Evolutionary conservation across 2,888 invertebrate genomes (phyloP), one percentile per base, ranked within the genome.

Genomic region (Dioctria linearis): DNA sequence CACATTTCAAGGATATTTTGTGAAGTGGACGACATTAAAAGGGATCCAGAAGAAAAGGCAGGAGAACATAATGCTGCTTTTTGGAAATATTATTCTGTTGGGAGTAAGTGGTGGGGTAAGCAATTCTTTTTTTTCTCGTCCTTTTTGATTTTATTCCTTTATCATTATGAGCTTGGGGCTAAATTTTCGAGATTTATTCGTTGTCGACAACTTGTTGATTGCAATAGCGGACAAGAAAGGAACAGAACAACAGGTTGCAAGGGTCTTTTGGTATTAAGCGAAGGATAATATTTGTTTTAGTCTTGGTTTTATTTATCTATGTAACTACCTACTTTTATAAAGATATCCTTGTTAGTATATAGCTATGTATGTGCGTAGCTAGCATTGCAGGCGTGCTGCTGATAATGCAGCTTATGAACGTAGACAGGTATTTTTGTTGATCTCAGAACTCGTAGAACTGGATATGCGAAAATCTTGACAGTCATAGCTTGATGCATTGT

Each of bases 111-210:
- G n/a, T 66, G 54, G 25, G 69, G 76, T 13, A 63, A 63, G 63
- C 76, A 76, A 46, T 76, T 76, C 76, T 76, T 76, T 25, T 25
- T 67, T 37, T 67, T 43, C 57, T 43, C 57, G 9, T 79, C 66
- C 66, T 40, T 57, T 67, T 79, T 57, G 66, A 66, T 79, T 79
- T 67, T 79, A 67, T 66, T 54, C 42, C 57, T 79, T 57, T 79
- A 79, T 66, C 57, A 66, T 57, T 79, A 79, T 79, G 79, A 79
- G 67, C 66, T 79, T 79, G 79, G 67, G 67, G 79, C 67, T 79
- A 76, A 76, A 76, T 76, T 76, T 76, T 76, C 76, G 79, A 79
- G 79, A 79, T 79, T 79, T 79, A 79, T 79, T 79, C 67, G 67
- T 57, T 79, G 79, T 79, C 67, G 79, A 57, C 79, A 79, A 79